Base-by-base conservation (phyloP, 2,113 vertebrate genomes). In the Antechinus stuartii region DNA sequence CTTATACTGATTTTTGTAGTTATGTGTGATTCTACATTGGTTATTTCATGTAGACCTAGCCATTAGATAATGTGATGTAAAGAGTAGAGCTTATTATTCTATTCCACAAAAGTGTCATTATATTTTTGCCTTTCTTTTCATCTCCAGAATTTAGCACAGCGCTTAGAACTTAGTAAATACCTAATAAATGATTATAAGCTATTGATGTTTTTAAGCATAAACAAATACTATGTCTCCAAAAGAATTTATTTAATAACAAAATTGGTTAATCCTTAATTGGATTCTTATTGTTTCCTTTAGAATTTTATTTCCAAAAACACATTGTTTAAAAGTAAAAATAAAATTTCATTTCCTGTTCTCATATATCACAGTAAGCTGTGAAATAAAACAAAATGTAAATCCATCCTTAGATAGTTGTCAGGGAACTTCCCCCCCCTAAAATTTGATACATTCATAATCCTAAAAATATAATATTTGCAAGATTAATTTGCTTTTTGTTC, bases 401-500 rank as follows among this genome's bases (percentile, higher is more conserved):
- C 12, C 16, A 76, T 55, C n/a, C 19, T 96, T 89, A 89, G 12
- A 91, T 2, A 94, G 90, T 0, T 84, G 2, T 95, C 90, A 92
- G 27, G 91, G 30, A 94, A 47, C 49, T 52, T 16, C 52, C 30
- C 0, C 53, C 25, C 26, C n/a, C n/a, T n/a, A 52, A 96, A 96
- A 96, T 76, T 6, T 52, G 92, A 97, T 93, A 61, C 96, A 94
- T 92, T 97, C 96, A 95, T 97, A 96, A 90, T n/a, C 6, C 68
- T 52, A 68, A 94, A 95, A 90, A 96, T 30, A 6, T 3, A 90
- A 92, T 93, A 53, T 96, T 95, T 96, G 90, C 93, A 96, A 96
- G 90, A 97, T 97, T 97, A 97, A 91, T 97, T 42, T 97, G 94
- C 96, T 96, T 98, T 97, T 89, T 95, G 49, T 96, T 25, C 14